Conservation (phyloP, 2,888 invertebrate species). For the Lochmaea capreae region DNA sequence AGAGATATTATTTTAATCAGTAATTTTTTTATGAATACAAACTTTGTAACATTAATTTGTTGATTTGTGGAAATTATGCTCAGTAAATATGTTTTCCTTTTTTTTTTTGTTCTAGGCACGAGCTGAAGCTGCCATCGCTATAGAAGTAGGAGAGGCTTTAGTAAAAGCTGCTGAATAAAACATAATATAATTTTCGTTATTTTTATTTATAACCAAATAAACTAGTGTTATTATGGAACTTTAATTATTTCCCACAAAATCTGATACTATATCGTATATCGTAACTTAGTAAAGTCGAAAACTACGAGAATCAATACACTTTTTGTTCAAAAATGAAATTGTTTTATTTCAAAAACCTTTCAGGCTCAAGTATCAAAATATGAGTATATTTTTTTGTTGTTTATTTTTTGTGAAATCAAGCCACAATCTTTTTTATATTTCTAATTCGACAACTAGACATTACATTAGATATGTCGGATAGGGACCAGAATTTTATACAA, state of each 20-base stretch:
- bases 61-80: background rate
- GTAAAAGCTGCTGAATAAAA: constrained; percentile 82
- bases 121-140: constrained; percentile 92
- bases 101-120: constrained; percentile 69
- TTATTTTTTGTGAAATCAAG: too few species aligned
- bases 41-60: too few species aligned
- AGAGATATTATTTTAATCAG: too few species aligned
- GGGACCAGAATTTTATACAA: too few species aligned
- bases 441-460: too few species aligned
- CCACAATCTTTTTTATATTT: too few species aligned
- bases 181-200: constrained; percentile 40
- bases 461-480: too few species aligned
- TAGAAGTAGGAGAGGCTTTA: constrained; percentile 95
- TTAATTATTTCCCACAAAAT: background rate
- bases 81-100: background rate
- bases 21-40: too few species aligned
- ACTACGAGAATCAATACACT: background rate
- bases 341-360: background rate
- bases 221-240: constrained; percentile 19
- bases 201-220: constrained; percentile 40
- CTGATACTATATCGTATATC: background rate
- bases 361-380: too few species aligned
- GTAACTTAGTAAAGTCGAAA: background rate
- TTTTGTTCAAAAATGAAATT: background rate
- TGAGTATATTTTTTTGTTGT: too few species aligned